Evolutionary conservation across 37 sponge, comb jelly and placozoan genomes (phyloP), one percentile per base, ranked within the genome.

Genomic region (Halisarca cf. caerulea): DNA sequence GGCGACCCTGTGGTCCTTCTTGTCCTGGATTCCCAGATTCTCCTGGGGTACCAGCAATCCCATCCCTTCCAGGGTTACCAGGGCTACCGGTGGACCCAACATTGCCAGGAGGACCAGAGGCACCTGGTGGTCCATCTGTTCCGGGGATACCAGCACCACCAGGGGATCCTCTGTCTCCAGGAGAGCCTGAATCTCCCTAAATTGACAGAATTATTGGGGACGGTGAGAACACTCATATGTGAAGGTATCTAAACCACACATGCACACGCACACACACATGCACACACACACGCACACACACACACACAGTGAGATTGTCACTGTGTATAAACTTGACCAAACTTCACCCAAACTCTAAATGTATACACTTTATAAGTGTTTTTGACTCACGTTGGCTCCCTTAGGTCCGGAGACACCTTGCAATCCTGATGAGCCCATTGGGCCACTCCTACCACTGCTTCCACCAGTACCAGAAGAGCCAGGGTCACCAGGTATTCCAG

Each of bases 11-110:
- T 17, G 27, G 1, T 34, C 69, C 69, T 4, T 32, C 33, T 68
- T 8, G 35, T 8, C 69, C 69, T 6, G 69, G 69, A 34, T 54
- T 53, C 0, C 80, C 80, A 79, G 53, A 32, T 24, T 23, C 0
- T 2, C 80, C 80, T 1, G 80, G 25, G 6, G 27, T 23, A n/a
- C 80, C 80, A 53, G 80, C 28, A 53, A 32, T 30, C 18, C 80
- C 80, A 14, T 54, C 55, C 25, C 53, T 33, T 8, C 80, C 80
- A 79, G 80, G 80, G 34, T 11, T 32, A 18, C 80, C 80, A 17
- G 55, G 4, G 4, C 35, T 34, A 68, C 69, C 69, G 30, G 33
- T 8, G 3, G 0, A 34, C 4, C 80, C 53, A 7, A 30, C 9
- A n/a, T 51, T 54, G 25, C 80, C 80, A 34, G 58, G 28, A 32